Evolutionary conservation across 2,797 vertebrate genomes (phyloP).

Genomic region (Crocidura indochinensis): DNA sequence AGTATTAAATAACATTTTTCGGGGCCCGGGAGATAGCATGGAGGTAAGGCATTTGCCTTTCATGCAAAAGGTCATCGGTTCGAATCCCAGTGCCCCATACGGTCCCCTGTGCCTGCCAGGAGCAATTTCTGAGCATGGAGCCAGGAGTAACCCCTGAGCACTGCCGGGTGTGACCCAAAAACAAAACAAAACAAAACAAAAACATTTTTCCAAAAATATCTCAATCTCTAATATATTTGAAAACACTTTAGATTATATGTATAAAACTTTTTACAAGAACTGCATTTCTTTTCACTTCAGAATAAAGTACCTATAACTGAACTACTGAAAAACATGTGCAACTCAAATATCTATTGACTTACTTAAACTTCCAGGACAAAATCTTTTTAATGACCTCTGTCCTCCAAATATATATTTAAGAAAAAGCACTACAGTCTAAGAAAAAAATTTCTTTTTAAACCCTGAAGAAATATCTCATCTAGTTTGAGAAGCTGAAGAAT

Average conservation of each 20-base stretch:
- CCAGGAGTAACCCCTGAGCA: too few species aligned
- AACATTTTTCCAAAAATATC: constrained; percentile 79
- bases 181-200: too few species aligned
- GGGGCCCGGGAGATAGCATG: too few species aligned
- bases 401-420: constrained; percentile 62
- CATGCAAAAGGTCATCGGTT: too few species aligned
- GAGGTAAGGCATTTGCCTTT: too few species aligned
- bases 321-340: constrained; percentile 59
- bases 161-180: too few species aligned
- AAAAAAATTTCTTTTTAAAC: constrained; percentile 70
- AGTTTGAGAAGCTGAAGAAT: constrained; percentile 75
- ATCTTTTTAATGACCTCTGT: constrained; percentile 81
- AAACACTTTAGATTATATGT: constrained; percentile 64
- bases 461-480: constrained; percentile 78
- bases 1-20: constrained; percentile 79
- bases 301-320: constrained; percentile 73
- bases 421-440: constrained; percentile 63
- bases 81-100: too few species aligned
- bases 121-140: too few species aligned
- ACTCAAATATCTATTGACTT: constrained; percentile 73
- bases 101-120: too few species aligned
- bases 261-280: constrained; percentile 77
- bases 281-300: constrained; percentile 52
- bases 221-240: constrained; percentile 7
- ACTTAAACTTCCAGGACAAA: constrained; percentile 82